Evolutionary conservation across 1,140 invertebrate species (phyloP).

Genomic region (Hypsibius dujardini): DNA sequence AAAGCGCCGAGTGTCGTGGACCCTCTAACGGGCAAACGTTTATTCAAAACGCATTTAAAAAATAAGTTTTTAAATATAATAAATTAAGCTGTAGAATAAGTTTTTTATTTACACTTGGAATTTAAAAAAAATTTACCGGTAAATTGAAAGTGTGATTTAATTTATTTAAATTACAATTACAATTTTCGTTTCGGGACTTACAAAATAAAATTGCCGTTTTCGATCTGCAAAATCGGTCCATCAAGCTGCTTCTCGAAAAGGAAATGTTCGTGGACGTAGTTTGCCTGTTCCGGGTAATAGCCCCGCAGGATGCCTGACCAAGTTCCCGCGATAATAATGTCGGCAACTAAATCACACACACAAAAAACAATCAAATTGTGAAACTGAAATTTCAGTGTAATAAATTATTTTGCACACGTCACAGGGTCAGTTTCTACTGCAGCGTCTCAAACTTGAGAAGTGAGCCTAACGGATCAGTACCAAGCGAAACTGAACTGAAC

Average conservation of each 20-base stretch:
- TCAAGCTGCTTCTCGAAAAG: slow-evolving; percentile 3
- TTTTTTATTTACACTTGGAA: neutral
- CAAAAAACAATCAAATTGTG: neutral
- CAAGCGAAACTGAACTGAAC: too few species aligned
- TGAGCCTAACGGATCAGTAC: neutral
- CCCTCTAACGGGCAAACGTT: too few species aligned
- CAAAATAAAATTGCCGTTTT: slow-evolving; percentile 9
- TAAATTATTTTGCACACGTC: neutral
- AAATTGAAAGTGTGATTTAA: neutral
- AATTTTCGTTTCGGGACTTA: slow-evolving; percentile 6
- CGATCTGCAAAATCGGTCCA: neutral
- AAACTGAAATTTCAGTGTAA: neutral
- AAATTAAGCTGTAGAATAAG: neutral
- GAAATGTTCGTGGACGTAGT: neutral
- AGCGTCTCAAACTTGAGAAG: neutral
- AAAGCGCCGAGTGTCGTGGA: neutral
- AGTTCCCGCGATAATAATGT: slow-evolving; percentile 11
- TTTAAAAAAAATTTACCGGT: neutral
- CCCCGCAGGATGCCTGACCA: neutral
- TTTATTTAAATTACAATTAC: neutral
- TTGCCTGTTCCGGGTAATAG: neutral
- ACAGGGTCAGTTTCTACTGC: neutral
- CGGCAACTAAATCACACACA: neutral
- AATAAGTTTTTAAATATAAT: neutral
- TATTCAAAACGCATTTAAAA: too few species aligned